These are phyloP conservation scores for Pheosia gnoma DNA, from an alignment of 2,888 invertebrate genomes.

Conservation along the genomic window DNA sequence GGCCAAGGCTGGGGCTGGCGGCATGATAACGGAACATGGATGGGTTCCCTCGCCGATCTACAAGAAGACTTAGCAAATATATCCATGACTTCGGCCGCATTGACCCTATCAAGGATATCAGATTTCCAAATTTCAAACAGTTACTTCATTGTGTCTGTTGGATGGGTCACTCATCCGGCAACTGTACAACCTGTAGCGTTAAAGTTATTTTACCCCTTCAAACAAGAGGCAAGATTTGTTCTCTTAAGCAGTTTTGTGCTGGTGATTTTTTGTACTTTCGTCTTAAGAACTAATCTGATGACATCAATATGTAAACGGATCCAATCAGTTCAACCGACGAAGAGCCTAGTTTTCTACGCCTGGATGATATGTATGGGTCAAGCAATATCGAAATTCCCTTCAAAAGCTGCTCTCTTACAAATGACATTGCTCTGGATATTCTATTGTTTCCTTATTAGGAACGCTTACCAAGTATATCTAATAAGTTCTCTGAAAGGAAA, in stretches of 20 bases:
- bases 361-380: constrained; percentile 71
- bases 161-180: constrained; percentile 65
- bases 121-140: constrained; percentile 61
- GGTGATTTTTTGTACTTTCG: constrained; percentile 47
- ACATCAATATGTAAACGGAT: constrained; percentile 27
- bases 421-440: constrained; percentile 63
- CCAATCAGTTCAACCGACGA: constrained; percentile 28
- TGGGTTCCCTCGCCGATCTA: constrained; percentile 67
- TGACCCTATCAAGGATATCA: constrained; percentile 57
- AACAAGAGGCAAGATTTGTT: constrained; percentile 47
- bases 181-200: constrained; percentile 54
- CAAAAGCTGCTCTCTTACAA: constrained; percentile 48
- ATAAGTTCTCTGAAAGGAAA: constrained; percentile 65
- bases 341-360: constrained; percentile 53
- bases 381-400: constrained; percentile 53
- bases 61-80: constrained; percentile 65
- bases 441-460: constrained; percentile 69
- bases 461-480: constrained; percentile 66
- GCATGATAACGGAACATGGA: constrained; percentile 60
- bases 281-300: constrained; percentile 48
- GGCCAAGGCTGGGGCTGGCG: constrained; percentile 66
- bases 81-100: constrained; percentile 67
- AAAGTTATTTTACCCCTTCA: constrained; percentile 65
- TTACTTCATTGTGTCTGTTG: constrained; percentile 49
- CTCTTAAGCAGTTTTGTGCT: constrained; percentile 52